A percentile compares a stretch with the other conserved stretches of the same genome.
Evolutionary conservation across 2,797 vertebrate species (phyloP).

Genomic region (Delichon dasypus): DNA sequence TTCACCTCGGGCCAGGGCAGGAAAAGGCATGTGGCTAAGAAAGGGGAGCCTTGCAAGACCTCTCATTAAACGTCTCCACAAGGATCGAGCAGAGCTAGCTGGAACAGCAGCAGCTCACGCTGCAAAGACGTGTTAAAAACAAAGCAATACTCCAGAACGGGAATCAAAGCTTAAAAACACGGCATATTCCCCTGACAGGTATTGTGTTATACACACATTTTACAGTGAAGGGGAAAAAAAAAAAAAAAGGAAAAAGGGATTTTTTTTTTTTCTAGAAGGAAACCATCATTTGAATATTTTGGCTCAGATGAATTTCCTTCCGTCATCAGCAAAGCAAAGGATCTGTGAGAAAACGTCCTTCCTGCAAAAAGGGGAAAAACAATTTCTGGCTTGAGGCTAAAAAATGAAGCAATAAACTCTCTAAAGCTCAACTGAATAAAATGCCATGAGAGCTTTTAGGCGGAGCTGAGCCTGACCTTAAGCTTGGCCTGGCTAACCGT

Average conservation of each 20-base stretch:
- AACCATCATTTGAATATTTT: not conserved
- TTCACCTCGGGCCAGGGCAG: not conserved
- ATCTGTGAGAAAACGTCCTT: not conserved
- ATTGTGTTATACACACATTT: not conserved
- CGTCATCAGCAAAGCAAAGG: not conserved
- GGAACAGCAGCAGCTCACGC: not conserved
- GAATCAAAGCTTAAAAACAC: not conserved
- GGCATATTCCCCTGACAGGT: accelerated
- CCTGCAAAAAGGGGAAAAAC: not conserved
- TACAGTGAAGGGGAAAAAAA: not conserved
- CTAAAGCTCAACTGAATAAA: not conserved
- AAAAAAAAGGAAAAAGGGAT: not conserved
- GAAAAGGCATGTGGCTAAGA: not conserved
- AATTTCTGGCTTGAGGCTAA: not conserved
- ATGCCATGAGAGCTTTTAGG: not conserved
- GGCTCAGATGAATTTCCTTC: not conserved
- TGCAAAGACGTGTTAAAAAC: not conserved
- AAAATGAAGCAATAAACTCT: not conserved
- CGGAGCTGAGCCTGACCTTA: not conserved
- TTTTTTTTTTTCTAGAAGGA: not conserved
- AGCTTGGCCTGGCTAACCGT: not conserved
- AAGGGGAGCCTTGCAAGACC: not conserved
- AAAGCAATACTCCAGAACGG: not conserved
- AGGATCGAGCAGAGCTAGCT: not conserved
- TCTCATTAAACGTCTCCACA: not conserved